Evolutionary conservation across 2,113 vertebrate species (phyloP).

Genomic region (Lutjanus erythropterus): DNA sequence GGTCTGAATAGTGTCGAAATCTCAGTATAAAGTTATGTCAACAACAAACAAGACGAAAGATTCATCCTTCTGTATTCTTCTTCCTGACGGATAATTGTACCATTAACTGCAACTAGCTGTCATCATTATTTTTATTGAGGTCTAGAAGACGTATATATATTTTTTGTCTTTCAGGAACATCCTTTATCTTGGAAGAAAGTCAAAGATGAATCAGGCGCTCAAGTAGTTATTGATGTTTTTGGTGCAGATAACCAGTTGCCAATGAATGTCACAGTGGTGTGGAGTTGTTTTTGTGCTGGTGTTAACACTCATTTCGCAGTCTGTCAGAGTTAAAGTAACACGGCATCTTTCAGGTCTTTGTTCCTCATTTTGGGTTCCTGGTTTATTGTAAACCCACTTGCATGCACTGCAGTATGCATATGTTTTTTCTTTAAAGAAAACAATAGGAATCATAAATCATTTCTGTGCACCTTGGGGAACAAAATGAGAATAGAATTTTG

Average conservation of each 20-base stretch:
- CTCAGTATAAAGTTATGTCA: no score
- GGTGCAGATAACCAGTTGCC: background rate
- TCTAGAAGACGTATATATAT: background rate
- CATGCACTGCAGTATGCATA: background rate
- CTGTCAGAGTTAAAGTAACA: background rate
- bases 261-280: no score
- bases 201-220: background rate
- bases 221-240: background rate
- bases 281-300: background rate
- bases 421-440: background rate
- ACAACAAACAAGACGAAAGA: no score
- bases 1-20: background rate
- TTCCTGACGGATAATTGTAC: background rate
- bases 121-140: background rate
- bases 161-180: background rate
- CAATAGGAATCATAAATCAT: conserved; percentile 44
- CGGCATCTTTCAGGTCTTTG: background rate
- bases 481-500: background rate
- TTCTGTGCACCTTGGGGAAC: background rate
- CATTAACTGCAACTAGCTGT: background rate
- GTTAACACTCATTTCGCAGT: background rate
- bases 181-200: background rate
- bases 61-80: background rate
- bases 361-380: background rate
- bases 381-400: background rate